A percentile compares a stretch with the other conserved stretches of the same genome.
phyloP scores from a whole-genome alignment of 2,888 invertebrate species.

The Rambutsinella grinnellia region DNA sequence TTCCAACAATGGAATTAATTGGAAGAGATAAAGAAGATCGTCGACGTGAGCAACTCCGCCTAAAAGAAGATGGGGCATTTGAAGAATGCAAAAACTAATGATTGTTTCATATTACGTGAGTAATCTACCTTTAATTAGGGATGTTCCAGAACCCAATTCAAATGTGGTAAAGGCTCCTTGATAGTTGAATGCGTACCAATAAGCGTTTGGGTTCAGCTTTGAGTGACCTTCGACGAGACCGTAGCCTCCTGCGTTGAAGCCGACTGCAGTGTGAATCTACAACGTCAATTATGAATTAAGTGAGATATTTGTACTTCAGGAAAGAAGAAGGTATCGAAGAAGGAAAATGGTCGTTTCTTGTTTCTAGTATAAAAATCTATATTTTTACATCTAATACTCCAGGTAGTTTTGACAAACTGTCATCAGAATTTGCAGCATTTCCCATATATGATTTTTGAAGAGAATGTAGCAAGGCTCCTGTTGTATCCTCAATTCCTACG shows the following conservation, averaged over 20 bases:
- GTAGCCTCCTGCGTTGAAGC: slow-evolving; percentile 57
- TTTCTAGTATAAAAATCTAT: neutral
- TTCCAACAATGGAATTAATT: slow-evolving; percentile 29
- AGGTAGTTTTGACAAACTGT: slow-evolving; percentile 43
- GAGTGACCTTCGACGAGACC: slow-evolving; percentile 52
- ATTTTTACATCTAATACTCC: slow-evolving; percentile 56
- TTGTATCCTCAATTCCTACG: slow-evolving; percentile 35
- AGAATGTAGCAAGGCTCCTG: slow-evolving; percentile 45
- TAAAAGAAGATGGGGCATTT: too few species aligned
- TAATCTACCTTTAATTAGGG: slow-evolving; percentile 21
- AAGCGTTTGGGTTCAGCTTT: slow-evolving; percentile 52
- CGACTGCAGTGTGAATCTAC: slow-evolving; percentile 41
- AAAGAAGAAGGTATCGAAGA: too few species aligned
- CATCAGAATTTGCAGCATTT: slow-evolving; percentile 40
- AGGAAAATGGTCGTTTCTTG: too few species aligned
- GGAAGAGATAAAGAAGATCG: slow-evolving; percentile 39
- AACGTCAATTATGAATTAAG: too few species aligned
- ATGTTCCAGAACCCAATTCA: slow-evolving; percentile 24
- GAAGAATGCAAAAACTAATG: too few species aligned
- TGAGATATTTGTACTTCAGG: too few species aligned
- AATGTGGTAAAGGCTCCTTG: slow-evolving; percentile 51
- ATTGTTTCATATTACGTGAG: too few species aligned
- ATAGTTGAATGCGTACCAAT: slow-evolving; percentile 59
- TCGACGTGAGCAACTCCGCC: slow-evolving; percentile 39
- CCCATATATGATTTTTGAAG: slow-evolving; percentile 48